Base-by-base conservation (phyloP, 64 coral and sea anemone genomes). In the Montipora efflorescens region DNA sequence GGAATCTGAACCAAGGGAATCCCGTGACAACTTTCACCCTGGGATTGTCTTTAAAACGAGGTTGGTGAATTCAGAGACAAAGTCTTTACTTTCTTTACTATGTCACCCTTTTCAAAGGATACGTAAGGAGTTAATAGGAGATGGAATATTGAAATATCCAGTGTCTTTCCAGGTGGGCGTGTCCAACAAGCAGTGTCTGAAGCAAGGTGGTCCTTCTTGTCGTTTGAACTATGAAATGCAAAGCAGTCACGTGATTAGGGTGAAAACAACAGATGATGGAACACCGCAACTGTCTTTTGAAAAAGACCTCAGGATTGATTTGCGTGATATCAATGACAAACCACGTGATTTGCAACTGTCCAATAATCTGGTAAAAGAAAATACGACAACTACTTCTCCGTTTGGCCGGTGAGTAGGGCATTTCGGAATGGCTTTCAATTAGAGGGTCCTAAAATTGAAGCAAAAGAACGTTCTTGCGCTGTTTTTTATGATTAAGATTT, bases 321-420 rank as follows among this genome's bases (percentile, higher is more conserved):
- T 96, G 21, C 66, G 87, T 28, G 87, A 96, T 50, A 47, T 96
- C 22, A 96, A 96, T 50, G 95, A 96, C 59, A 88, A 83, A 52
- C 95, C 95, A 47, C 95, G 95, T 70, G 82, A 90, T 59, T 79
- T 96, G 23, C 85, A 87, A 59, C 44, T 96, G 12, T 93, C 95
- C 72, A 93, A 75, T 89, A 96, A 87, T 21, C 80, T 53, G 79
- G 87, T 96, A 14, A 66, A 46, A 53, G 95, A 96, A 20, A 87
- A 96, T 48, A 91, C 95, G 2, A 76, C 78, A 6, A 79, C 73
- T 20, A 90, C 90, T 36, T 66, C 91, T 4, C 48, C 93, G 74
- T 90, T 96, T 75, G 95, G 95, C 46, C 80, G 48, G 76, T 90
- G 67, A 19, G 93, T 66, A 3, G 73, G 59, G 66, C 13, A 21